A percentile compares a stretch with the other conserved stretches of the same genome.
These are phyloP conservation scores for Hirtodrosophila trivittata DNA, from an alignment of 2,888 invertebrate genomes.

Conservation along the genomic window DNA sequence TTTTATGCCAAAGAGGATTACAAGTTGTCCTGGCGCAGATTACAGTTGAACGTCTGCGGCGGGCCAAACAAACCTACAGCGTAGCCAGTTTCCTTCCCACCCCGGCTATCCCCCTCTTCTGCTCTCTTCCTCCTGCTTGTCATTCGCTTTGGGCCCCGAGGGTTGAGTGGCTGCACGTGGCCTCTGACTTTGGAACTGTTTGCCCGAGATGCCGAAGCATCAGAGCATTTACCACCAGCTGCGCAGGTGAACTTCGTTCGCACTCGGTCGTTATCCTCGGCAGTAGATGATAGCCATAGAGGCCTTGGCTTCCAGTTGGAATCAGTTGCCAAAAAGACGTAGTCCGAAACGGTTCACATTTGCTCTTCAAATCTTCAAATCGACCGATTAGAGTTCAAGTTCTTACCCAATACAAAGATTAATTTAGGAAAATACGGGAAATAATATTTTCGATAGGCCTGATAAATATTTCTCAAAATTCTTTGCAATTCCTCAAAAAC, in stretches of 20 bases:
- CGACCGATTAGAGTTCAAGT: not conserved
- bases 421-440: too few relatives aligned
- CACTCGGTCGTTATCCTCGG: not conserved
- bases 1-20: slow-evolving; percentile 83
- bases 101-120: slow-evolving; percentile 1
- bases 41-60: slow-evolving; percentile 64
- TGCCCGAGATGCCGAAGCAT: slow-evolving; percentile 24
- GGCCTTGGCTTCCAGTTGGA: slow-evolving; percentile 11
- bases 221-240: slow-evolving; percentile 75
- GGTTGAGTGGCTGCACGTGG: slow-evolving; percentile 76
- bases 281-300: not conserved
- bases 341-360: slow-evolving; percentile 50
- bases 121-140: not conserved
- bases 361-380: slow-evolving; percentile 3
- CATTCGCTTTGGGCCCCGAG: slow-evolving; percentile 7
- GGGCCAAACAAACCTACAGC: slow-evolving; percentile 39
- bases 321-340: slow-evolving; percentile 65
- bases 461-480: too few relatives aligned
- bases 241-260: slow-evolving; percentile 68
- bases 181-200: slow-evolving; percentile 56
- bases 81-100: not conserved
- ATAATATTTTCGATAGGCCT: too few relatives aligned
- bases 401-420: too few relatives aligned
- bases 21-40: slow-evolving; percentile 76
- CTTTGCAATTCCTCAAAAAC: too few relatives aligned